These are phyloP conservation scores for Clarias laeviceps DNA, from an alignment of 2,797 vertebrate genomes.

Conservation along the genomic window DNA sequence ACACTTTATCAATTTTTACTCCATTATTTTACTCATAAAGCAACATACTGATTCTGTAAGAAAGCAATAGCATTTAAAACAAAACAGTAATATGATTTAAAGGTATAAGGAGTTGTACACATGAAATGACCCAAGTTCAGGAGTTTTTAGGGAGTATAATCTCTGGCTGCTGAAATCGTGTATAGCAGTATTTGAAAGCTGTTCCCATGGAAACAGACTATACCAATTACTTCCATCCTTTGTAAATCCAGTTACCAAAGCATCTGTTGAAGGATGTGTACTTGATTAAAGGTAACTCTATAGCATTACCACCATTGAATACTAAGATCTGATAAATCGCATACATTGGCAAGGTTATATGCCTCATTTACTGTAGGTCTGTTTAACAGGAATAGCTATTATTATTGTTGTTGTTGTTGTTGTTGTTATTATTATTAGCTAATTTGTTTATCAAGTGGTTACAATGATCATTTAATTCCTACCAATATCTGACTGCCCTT, in stretches of 20 bases:
- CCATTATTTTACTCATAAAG: neutral
- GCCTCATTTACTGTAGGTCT: neutral
- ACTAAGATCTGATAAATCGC: neutral
- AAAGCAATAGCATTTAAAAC: neutral
- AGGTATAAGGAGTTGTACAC: conserved; percentile 29
- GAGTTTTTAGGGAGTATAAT: conserved; percentile 55
- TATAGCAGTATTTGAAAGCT: conserved; percentile 66
- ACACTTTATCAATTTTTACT: neutral
- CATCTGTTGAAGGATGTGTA: conserved; percentile 11
- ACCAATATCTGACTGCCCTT: no score
- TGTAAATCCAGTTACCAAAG: conserved; percentile 52
- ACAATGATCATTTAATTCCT: no score
- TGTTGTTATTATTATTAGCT: no score
- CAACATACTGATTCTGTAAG: neutral
- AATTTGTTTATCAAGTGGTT: no score
- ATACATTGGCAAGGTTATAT: conserved; percentile 1
- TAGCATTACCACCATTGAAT: conserved; percentile 17
- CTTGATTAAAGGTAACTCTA: conserved; percentile 36
- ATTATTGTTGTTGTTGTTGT: neutral
- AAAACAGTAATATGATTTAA: neutral
- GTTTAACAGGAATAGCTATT: neutral
- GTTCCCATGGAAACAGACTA: conserved; percentile 65
- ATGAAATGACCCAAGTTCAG: neutral
- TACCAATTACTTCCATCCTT: conserved; percentile 73
- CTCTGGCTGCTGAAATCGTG: conserved; percentile 64